phyloP scores from a whole-genome alignment of 2,888 invertebrate species.

The Seira musarum region DNA sequence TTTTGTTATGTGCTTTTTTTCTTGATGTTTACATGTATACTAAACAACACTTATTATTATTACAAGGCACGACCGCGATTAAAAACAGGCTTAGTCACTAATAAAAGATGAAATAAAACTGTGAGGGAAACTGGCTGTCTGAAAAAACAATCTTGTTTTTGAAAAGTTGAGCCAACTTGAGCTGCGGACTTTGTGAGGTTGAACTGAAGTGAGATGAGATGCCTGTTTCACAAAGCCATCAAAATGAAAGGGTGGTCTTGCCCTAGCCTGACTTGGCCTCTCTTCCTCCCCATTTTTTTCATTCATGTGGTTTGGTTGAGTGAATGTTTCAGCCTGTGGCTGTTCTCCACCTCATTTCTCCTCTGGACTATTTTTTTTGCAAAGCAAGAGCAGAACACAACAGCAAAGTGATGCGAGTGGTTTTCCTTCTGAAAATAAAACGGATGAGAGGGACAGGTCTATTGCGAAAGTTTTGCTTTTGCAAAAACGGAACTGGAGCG shows the following conservation, averaged over 20 bases:
- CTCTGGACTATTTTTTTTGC: slow-evolving; percentile 9
- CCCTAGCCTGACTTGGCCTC: no score
- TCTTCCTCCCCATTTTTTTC: background rate
- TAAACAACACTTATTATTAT: slow-evolving; percentile 12
- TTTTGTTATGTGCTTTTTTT: background rate
- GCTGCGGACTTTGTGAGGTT: slow-evolving; percentile 11
- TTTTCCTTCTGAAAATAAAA: background rate
- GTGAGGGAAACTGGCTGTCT: background rate
- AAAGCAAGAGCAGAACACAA: slow-evolving; percentile 54
- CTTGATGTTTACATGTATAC: background rate
- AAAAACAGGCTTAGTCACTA: slow-evolving; percentile 16
- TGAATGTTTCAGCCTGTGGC: slow-evolving; percentile 19
- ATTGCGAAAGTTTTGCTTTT: background rate
- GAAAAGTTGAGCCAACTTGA: slow-evolving; percentile 17
- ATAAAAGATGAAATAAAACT: background rate
- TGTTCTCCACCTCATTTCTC: slow-evolving; percentile 2
- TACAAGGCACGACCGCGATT: slow-evolving; percentile 19
- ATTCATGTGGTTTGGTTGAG: slow-evolving; percentile 14
- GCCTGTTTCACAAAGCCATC: slow-evolving; percentile 4
- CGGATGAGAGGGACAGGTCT: background rate
- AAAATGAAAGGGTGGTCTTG: slow-evolving; percentile 5
- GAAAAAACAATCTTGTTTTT: slow-evolving; percentile 1
- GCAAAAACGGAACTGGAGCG: background rate
- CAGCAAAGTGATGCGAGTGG: slow-evolving; percentile 17
- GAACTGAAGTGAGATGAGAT: slow-evolving; percentile 6